phyloP scores from a whole-genome alignment of 2,113 vertebrate genomes.

The Salminus brasiliensis region DNA sequence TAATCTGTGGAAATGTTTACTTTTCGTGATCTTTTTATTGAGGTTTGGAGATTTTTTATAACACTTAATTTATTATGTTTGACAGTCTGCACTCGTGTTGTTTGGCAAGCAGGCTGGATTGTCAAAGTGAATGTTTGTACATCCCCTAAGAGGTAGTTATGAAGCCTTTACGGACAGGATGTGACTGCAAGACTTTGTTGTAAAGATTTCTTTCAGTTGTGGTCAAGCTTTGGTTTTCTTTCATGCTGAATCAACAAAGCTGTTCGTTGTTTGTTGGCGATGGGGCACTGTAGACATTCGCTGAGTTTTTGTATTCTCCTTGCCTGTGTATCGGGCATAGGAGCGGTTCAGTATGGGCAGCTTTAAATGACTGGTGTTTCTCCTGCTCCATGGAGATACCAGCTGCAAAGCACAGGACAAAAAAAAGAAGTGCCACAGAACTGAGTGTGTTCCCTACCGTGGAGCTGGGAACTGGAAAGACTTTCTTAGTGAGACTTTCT shows the following conservation, averaged over 20 bases:
- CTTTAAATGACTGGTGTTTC: conserved; percentile 15
- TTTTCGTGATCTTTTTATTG: conserved; percentile 12
- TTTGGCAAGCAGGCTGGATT: background rate
- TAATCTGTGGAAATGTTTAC: conserved; percentile 21
- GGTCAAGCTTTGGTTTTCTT: no score
- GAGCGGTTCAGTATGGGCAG: conserved; percentile 12
- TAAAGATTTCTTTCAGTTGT: background rate
- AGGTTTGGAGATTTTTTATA: background rate
- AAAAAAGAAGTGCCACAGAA: background rate
- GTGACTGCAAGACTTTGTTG: background rate
- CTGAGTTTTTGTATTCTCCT: background rate
- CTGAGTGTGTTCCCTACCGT: background rate
- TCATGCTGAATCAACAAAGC: no score
- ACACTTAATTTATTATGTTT: background rate
- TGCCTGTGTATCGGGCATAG: conserved; percentile 18
- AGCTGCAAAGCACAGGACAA: conserved; percentile 11
- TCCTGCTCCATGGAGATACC: conserved; percentile 33
- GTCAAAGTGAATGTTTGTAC: background rate
- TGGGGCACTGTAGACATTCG: background rate
- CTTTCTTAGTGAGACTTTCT: background rate
- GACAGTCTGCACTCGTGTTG: background rate
- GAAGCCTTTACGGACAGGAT: background rate
- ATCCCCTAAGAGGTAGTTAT: background rate
- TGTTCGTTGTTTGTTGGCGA: no score
- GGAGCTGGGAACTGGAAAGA: conserved; percentile 22